Percentiles rank a stretch among this genome's conserved stretches.
Conservation (phyloP, 2,888 invertebrate species). For the Erebia palarica region DNA sequence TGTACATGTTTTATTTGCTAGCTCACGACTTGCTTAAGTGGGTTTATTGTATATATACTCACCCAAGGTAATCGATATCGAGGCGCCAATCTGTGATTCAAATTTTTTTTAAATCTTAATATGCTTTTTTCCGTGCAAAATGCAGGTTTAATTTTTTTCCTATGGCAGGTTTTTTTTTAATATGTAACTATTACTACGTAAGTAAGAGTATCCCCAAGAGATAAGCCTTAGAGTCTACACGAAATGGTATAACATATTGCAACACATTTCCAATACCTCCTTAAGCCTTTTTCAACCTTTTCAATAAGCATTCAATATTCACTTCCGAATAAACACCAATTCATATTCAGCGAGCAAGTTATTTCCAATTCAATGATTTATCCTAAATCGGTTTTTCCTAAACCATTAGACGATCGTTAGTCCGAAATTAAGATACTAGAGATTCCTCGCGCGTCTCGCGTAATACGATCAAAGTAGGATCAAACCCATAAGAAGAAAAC, state of each 20-base stretch:
- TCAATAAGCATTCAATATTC: slow-evolving; percentile 20
- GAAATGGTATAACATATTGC: background rate
- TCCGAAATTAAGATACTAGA: slow-evolving; percentile 25
- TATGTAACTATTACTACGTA: too few species aligned
- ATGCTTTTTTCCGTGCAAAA: too few species aligned
- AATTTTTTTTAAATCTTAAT: too few species aligned
- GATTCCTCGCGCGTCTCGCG: slow-evolving; percentile 31
- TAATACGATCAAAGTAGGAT: slow-evolving; percentile 34
- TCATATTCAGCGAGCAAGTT: slow-evolving; percentile 16
- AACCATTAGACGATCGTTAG: slow-evolving; percentile 28
- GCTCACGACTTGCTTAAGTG: too few species aligned
- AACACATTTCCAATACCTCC: background rate
- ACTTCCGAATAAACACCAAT: background rate
- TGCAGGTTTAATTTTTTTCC: too few species aligned
- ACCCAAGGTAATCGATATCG: too few species aligned
- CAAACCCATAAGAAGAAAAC: slow-evolving; percentile 28
- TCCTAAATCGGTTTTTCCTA: slow-evolving; percentile 20
- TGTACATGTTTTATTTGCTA: too few species aligned
- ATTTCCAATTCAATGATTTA: slow-evolving; percentile 24
- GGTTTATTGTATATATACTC: too few species aligned
- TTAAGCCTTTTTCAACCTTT: slow-evolving; percentile 3
- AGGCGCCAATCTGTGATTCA: too few species aligned
- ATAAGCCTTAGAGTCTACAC: background rate
- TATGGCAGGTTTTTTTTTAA: too few species aligned
- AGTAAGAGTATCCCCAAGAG: background rate